Evolutionary conservation across 2,113 vertebrate genomes (phyloP), one percentile per base, ranked within the genome.

Genomic region (Candoia aspera): DNA sequence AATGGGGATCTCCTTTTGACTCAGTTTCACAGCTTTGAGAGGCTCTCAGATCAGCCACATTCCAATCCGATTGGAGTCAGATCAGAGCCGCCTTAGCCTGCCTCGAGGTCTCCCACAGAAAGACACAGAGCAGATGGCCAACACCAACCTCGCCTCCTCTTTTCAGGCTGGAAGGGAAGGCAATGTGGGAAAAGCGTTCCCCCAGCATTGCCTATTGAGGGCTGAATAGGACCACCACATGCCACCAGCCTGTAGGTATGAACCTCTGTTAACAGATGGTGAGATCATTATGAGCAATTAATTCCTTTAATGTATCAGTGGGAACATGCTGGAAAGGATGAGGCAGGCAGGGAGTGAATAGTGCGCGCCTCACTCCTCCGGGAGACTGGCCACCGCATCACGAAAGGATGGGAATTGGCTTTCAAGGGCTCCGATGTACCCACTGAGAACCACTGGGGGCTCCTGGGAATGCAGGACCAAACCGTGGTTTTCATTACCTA

Each of bases 201-300:
- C 96, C 97, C 96, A 92, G 97, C 97, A 96, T 98, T 97, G 97
- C 97, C 97, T 97, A 95, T 98, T 98, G 98, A 98, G 97, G 94
- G 95, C 97, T 98, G 98, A 99, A 99, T 99, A 98, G 98, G 98
- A 97, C 98, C 98, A 98, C 98, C 98, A 97, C 98, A 98, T 98
- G 98, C 98, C 98, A 98, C 98, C 98, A 98, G 98, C 98, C 98
- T 97, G 96, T 98, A 99, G 98, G 98, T 99, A 98, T 97, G 97
- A 98, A 98, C 98, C 98, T 98, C 98, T 97, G 96, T 98, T 98
- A 98, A 98, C 99, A 99, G 99, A 99, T 99, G 99, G 98, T 98
- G 98, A 98, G 98, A 99, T 99, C 99, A 99, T 99, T 99, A 99
- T 98, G 98, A 99, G 98, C 98, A 98, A 99, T 99, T 99, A 99